Conservation (phyloP, 2,797 vertebrate genomes). For the Heteromormyrus szaboi region DNA sequence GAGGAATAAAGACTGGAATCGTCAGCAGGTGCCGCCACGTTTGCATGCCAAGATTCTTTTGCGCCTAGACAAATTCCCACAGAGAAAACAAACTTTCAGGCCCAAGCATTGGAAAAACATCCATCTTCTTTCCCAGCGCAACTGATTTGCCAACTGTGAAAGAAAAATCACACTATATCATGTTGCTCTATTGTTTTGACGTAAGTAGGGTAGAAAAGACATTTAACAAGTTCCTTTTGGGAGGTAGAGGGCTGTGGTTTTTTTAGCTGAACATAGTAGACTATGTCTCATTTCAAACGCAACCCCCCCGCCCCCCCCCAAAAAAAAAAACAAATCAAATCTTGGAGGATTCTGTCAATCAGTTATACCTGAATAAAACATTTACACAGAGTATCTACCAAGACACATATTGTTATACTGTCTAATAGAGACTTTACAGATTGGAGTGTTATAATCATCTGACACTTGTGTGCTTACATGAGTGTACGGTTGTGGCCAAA, state of each 20-base stretch:
- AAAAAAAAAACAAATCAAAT: slow-evolving; percentile 30
- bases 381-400: neutral
- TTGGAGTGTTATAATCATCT: neutral
- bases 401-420: neutral
- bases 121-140: slow-evolving; percentile 24
- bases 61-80: neutral
- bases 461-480: neutral
- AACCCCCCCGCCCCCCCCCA: slow-evolving; percentile 33
- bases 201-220: slow-evolving; percentile 49
- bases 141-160: slow-evolving; percentile 36
- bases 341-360: slow-evolving; percentile 20
- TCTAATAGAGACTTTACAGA: neutral
- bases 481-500: neutral
- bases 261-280: slow-evolving; percentile 51
- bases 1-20: neutral
- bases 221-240: slow-evolving; percentile 30
- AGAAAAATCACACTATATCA: slow-evolving; percentile 32
- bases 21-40: neutral
- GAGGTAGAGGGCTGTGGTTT: slow-evolving; percentile 29
- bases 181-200: slow-evolving; percentile 53
- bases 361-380: neutral
- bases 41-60: neutral
- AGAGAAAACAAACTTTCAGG: slow-evolving; percentile 25
- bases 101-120: slow-evolving; percentile 16
- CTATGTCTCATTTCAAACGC: slow-evolving; percentile 36